Evolutionary conservation across 2,888 invertebrate species (phyloP).

Genomic region (Sisyra nigra): DNA sequence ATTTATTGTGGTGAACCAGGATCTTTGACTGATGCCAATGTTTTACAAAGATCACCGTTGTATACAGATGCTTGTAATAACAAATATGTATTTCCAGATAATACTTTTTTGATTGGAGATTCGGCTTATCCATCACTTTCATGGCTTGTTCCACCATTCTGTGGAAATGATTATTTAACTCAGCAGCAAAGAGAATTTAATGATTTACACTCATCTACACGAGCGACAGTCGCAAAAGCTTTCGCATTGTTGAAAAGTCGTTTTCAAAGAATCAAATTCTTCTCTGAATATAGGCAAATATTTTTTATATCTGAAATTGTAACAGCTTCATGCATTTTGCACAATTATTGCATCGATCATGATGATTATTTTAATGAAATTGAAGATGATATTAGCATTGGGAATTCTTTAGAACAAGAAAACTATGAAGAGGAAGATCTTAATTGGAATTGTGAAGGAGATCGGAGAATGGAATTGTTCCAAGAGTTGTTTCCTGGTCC

Average conservation of each 20-base stretch:
- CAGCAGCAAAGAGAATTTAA: slow-evolving; percentile 11
- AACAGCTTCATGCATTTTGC: slow-evolving; percentile 11
- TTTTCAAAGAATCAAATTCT: slow-evolving; percentile 11
- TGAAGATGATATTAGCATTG: slow-evolving; percentile 7
- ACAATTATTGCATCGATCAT: slow-evolving; percentile 10
- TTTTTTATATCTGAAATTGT: slow-evolving; percentile 10
- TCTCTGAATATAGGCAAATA: slow-evolving; percentile 11
- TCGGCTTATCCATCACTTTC: slow-evolving; percentile 13
- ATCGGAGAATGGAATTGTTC: slow-evolving; percentile 8
- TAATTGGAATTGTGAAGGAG: not conserved
- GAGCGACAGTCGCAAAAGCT: slow-evolving; percentile 10
- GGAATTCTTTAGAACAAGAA: not conserved
- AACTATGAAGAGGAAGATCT: slow-evolving; percentile 3
- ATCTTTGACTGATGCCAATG: slow-evolving; percentile 13
- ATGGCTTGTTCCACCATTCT: slow-evolving; percentile 12
- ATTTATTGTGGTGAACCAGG: slow-evolving; percentile 11
- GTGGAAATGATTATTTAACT: slow-evolving; percentile 11
- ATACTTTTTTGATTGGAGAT: slow-evolving; percentile 13
- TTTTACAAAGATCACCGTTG: slow-evolving; percentile 14
- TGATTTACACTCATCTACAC: slow-evolving; percentile 11
- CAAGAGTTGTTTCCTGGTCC: slow-evolving; percentile 7
- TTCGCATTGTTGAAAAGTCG: slow-evolving; percentile 11
- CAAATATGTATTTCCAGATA: slow-evolving; percentile 9
- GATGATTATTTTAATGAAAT: slow-evolving; percentile 8
- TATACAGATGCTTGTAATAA: slow-evolving; percentile 4